A percentile compares a stretch with the other conserved stretches of the same genome.
Evolutionary conservation across 2,113 vertebrate species (phyloP).

Genomic region (Phyllostomus discolor): DNA sequence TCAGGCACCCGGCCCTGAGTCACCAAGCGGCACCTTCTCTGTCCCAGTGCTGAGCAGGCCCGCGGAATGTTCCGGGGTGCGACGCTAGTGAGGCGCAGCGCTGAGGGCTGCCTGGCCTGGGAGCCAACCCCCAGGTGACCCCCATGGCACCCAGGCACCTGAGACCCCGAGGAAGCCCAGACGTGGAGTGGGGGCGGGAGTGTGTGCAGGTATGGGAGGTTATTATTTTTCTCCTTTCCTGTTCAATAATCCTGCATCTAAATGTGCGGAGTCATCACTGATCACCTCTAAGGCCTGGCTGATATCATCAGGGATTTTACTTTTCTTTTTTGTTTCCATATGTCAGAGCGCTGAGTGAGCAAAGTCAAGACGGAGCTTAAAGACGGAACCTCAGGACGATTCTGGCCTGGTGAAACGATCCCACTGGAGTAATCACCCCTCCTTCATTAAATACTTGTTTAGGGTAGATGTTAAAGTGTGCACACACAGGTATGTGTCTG

Average conservation of each 20-base stretch:
- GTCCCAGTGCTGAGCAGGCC: not conserved
- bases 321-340: not conserved
- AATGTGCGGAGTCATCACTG: not conserved
- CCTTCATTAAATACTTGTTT: not conserved
- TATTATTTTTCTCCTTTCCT: not conserved
- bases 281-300: not conserved
- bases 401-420: not conserved
- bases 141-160: not conserved
- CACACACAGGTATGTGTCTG: not conserved
- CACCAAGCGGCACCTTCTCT: not conserved
- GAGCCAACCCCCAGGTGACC: not conserved
- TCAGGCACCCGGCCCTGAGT: not conserved
- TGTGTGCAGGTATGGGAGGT: not conserved
- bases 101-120: not conserved
- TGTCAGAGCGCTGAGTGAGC: not conserved
- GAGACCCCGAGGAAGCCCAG: not conserved
- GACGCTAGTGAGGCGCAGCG: not conserved
- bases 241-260: not conserved
- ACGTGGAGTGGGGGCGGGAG: accelerated
- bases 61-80: not conserved
- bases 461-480: not conserved
- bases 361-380: not conserved
- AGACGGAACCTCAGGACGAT: not conserved
- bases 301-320: not conserved
- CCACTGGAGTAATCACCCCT: not conserved